phyloP scores from a whole-genome alignment of 35 echinoderm and acorn worm species.

The Apostichopus parvimensis region DNA sequence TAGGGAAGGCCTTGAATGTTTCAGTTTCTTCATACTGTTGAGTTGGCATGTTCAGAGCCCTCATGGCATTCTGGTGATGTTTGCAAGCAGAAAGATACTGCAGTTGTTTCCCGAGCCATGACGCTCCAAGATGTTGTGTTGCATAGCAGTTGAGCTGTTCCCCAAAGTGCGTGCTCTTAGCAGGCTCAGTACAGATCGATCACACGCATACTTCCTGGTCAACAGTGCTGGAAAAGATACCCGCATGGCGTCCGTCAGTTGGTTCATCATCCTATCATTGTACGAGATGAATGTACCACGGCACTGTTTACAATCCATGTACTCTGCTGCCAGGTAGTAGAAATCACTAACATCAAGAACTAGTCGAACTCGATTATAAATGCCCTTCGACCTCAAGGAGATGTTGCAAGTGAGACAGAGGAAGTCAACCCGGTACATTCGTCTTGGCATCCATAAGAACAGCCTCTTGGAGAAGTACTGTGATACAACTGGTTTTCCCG shows the following conservation, averaged over 20 bases:
- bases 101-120: neutral
- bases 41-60: neutral
- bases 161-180: neutral
- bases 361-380: constrained; percentile 24
- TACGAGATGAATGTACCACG: neutral
- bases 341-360: constrained; percentile 8
- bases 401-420: neutral
- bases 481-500: neutral
- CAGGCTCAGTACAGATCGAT: neutral
- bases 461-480: neutral
- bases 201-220: constrained; percentile 15
- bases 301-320: constrained; percentile 13
- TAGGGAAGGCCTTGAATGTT: neutral
- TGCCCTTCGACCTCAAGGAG: constrained; percentile 7
- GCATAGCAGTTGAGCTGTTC: constrained; percentile 5
- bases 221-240: neutral
- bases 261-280: neutral
- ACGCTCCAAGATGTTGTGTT: neutral
- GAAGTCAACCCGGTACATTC: neutral
- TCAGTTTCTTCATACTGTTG: neutral
- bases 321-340: constrained; percentile 29
- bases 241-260: neutral
- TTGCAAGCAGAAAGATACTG: neutral
- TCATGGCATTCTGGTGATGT: neutral
- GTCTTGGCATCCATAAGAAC: neutral